A percentile compares a stretch with the other conserved stretches of the same genome.
Evolutionary conservation across 2,797 vertebrate species (phyloP).

Genomic region (Sternotherus odoratus): DNA sequence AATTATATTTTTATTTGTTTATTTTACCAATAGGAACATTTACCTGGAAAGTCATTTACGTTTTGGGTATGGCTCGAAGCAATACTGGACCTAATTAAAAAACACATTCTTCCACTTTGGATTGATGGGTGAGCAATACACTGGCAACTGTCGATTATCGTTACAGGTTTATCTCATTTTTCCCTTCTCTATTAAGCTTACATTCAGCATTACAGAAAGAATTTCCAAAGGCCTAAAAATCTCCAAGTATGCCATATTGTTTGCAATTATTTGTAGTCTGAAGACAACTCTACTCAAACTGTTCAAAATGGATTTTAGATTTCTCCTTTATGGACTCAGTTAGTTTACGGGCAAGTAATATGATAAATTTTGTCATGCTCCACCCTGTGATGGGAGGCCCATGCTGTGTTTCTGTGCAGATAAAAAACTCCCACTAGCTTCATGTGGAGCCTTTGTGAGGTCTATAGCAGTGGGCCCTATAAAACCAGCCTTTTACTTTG

Average conservation of each 20-base stretch:
- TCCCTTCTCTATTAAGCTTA: not conserved
- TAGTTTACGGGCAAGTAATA: not conserved
- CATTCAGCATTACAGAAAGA: not conserved
- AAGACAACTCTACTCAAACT: not conserved
- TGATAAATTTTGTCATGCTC: not conserved
- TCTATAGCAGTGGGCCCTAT: not conserved
- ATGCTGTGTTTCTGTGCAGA: not conserved
- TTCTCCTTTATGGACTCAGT: not conserved
- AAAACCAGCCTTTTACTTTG: not conserved
- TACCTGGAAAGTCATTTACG: conserved; percentile 93
- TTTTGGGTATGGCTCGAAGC: conserved; percentile 98
- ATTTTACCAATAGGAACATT: conserved; percentile 87
- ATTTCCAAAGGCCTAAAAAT: not conserved
- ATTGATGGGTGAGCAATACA: conserved; percentile 90
- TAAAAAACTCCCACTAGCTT: not conserved
- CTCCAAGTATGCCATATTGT: not conserved
- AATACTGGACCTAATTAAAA: conserved; percentile 97
- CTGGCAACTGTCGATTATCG: not conserved
- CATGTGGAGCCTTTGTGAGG: not conserved
- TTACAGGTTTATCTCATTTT: not conserved
- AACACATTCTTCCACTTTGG: conserved; percentile 95
- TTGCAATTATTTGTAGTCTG: not conserved
- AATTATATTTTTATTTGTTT: not conserved
- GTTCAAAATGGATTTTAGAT: not conserved
- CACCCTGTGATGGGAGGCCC: not conserved